Evolutionary conservation across 2,113 vertebrate species (phyloP).

Genomic region (Thamnophis sirtalis): DNA sequence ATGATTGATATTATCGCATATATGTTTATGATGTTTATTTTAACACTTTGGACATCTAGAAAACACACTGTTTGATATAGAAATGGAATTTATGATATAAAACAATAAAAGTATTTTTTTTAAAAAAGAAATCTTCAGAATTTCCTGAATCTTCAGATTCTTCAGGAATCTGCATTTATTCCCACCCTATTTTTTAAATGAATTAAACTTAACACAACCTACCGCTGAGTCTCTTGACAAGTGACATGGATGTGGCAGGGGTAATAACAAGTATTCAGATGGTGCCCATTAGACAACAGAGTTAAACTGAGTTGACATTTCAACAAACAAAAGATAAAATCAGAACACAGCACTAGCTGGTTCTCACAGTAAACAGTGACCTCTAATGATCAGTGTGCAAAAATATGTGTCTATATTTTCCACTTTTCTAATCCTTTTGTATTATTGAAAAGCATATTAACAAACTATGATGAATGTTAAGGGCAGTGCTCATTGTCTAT

Average conservation of each 20-base stretch:
- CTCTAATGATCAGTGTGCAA: slow-evolving; percentile 39
- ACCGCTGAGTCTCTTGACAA: neutral
- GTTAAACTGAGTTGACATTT: neutral
- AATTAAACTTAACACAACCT: neutral
- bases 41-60: too few species aligned
- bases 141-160: neutral
- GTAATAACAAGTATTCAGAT: neutral
- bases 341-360: neutral
- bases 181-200: neutral
- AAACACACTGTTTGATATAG: too few species aligned
- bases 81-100: too few species aligned
- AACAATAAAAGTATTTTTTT: too few species aligned
- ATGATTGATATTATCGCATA: too few species aligned
- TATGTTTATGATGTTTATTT: too few species aligned
- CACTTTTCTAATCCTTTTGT: neutral
- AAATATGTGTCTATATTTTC: slow-evolving; percentile 13
- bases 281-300: neutral
- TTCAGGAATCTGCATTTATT: neutral
- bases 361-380: slow-evolving; percentile 29
- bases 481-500: neutral
- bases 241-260: neutral
- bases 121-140: neutral
- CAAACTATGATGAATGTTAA: neutral
- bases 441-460: neutral
- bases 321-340: neutral